Conservation (phyloP, 2,888 invertebrate species). For the Volucella zonaria region DNA sequence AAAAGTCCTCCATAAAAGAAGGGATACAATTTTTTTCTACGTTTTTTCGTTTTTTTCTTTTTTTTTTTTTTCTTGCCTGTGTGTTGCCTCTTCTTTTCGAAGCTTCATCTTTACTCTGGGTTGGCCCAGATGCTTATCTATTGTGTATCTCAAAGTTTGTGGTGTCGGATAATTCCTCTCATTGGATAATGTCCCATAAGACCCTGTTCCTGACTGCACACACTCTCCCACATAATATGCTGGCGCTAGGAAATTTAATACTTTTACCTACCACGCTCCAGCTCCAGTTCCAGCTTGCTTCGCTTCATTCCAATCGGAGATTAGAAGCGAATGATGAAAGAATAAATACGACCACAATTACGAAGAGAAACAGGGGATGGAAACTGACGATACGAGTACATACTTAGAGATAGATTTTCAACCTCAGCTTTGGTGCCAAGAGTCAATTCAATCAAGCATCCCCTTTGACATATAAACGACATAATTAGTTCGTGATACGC, state of each 20-base stretch:
- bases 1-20: constrained; percentile 9
- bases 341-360: not conserved
- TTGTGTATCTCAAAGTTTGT: constrained; percentile 55
- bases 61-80: not conserved
- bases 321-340: constrained; percentile 46
- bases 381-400: not conserved
- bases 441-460: constrained; percentile 69
- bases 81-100: not conserved
- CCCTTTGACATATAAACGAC: constrained; percentile 69
- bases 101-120: not conserved
- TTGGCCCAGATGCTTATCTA: constrained; percentile 53
- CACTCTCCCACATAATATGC: not conserved
- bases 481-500: constrained; percentile 73
- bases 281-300: not conserved
- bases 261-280: constrained; percentile 23
- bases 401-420: too few species aligned
- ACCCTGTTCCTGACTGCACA: not conserved
- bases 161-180: constrained; percentile 64
- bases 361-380: not conserved
- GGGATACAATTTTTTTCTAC: constrained; percentile 18
- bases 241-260: constrained; percentile 45
- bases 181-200: constrained; percentile 66
- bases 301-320: constrained; percentile 60
- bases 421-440: constrained; percentile 28
- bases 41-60: not conserved